Base-by-base conservation (phyloP, 2,113 vertebrate species). In the Entelurus aequoreus region DNA sequence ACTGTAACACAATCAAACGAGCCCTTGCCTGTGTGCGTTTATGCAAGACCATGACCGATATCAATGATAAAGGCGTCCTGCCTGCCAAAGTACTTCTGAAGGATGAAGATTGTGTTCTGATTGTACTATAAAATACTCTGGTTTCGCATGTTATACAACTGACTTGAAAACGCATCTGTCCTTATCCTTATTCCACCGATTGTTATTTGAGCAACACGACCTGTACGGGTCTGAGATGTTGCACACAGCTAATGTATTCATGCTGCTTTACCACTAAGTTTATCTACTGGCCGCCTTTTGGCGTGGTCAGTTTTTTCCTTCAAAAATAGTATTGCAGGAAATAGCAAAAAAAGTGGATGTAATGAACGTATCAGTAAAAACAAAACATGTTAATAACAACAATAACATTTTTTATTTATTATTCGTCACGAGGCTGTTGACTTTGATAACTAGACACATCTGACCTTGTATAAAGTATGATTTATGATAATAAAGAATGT, bases 1-100 rank as follows among this genome's bases (percentile, higher is more conserved):
- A 86, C 68, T 74, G 62, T 82, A 86, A 86, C 78, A 63, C 75
- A 79, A 78, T 69, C 77, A 85, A 84, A 88, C 77, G 72, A 73
- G 75, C 70, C 60, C 61, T 69, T 75, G 77, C 80, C 78, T 68
- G 37, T 19, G 68, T 60, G 56, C 59, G 70, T 82, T 69, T 65
- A 63, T 35, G 66, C 59, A 62, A 42, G 19, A 56, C 19, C 0
- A 14, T 2, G 6, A 52, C 42, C 13, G 65, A 44, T 36, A 19
- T 59, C 48, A 60, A 63, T 40, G 9, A 73, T 68, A 42, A 78
- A 72, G 5, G n/a, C 21, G 6, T 51, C 15, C 69, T 75, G 52
- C 50, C 50, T 63, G 68, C 55, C 6, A 47, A 51, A 65, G 54
- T 42, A 6, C 51, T 67, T 67, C 55, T 63, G 40, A 73, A 54